Base-by-base conservation (phyloP, 2,888 invertebrate genomes). In the Patella caerulea region DNA sequence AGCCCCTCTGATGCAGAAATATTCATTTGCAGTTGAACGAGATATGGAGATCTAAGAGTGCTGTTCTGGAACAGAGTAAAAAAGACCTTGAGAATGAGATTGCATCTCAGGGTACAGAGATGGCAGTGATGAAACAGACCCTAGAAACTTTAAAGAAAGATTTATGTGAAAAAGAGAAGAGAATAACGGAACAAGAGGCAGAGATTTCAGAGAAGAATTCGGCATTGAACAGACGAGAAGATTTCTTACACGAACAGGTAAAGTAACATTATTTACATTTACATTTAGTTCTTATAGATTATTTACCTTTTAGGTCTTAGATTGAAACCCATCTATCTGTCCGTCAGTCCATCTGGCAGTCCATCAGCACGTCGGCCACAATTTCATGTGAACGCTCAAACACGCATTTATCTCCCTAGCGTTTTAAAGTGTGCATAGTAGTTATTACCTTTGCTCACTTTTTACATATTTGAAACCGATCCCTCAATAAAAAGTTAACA, bases 11-110 rank as follows among this genome's bases (percentile, higher is more conserved):
- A 45, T 45, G 45, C 9, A 45, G 45, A 45, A 45, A 45, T 7
- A 45, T 45, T 45, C 9, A 45, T 45, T 81, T 79, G 15, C 77
- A 86, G 87, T 80, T 87, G 24, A 86, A 87, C 74, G 88, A 87
- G 74, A 84, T 86, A 74, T 89, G 88, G 89, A 83, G 84, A 69
- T 86, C 86, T 4, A 88, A 89, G 76, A 86, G 84, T 74, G 79
- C 85, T 1, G 84, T 86, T n/a, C 83, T 86, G 1, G 88, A 88
- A 71, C 82, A 83, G 71, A 88, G 88, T 73, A 86, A 83, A 71
- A 74, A 80, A 15, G 75, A 75, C 0, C 59, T 87, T 55, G 86
- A 88, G 72, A 75, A 77, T n/a, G 81, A 84, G 72, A 74, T 86
- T 1, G 73, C 78, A n/a, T 80, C 83, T 52, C 82, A 83, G 75